Evolutionary conservation across 1,140 invertebrate genomes (phyloP), one percentile per base, ranked within the genome.

Genomic region (Temnothorax curvispinosus): DNA sequence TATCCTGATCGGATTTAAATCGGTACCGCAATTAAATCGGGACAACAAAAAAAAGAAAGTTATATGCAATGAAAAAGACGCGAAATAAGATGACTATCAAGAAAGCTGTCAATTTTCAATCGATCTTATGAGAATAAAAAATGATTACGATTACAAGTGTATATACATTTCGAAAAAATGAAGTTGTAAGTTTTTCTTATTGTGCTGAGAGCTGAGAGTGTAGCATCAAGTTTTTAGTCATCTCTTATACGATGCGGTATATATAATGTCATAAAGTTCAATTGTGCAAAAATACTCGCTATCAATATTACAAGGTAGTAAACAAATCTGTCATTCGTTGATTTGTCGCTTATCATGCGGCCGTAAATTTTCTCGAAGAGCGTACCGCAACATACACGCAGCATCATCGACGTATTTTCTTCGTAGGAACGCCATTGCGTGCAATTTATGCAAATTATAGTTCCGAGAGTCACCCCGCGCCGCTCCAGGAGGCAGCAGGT

Each of bases 361-460:
- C 13, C 52, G 27, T 82, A 82, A 82, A 72, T 58, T 72, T 44
- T 44, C 64, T 35, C 41, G 38, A 6, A n/a, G 47, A 41, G 35
- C 21, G 35, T 38, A 71, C 32, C 60, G 35, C 60, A 27, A 27
- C 27, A 27, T 27, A 47, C n/a, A 41, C 38, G 78, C 52, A 58
- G 27, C 38, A 52, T 82, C 67, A 47, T 74, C 67, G 41, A 13
- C 15, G 50, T 15, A 13, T 82, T 82, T 82, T 82, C 80, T 32
- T 82, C 67, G 52, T 47, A 72, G 65, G 18, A 82, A 82, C 72
- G 38, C 52, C 54, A 18, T 41, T 38, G 52, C 65, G 65, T 18
- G 38, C 67, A 47, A 82, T 74, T 74, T 82, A 82, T 82, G 80
- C 67, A 82, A 82, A 82, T 82, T 82, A 82, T 58, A 82, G 67